Percentiles rank a stretch among this genome's conserved stretches.
Conservation (phyloP, 2,797 vertebrate genomes). For the Merluccius polli region DNA sequence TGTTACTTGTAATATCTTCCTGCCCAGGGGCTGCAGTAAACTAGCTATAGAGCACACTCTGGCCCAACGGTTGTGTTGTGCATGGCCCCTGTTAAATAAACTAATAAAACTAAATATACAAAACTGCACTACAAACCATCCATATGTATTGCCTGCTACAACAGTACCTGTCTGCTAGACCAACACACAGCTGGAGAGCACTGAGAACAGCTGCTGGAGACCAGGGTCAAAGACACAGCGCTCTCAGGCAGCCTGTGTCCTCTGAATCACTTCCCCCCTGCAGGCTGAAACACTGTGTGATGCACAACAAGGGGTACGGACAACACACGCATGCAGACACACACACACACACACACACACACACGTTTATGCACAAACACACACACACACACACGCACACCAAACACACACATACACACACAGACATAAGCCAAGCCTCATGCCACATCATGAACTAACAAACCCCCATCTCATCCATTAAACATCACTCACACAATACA, state of each 20-base stretch:
- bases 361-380: constrained; percentile 10
- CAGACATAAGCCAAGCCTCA: not conserved
- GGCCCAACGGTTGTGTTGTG: too few relatives aligned
- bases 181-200: constrained; percentile 51
- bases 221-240: constrained; percentile 58
- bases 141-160: constrained; percentile 32
- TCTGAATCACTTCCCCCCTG: constrained; percentile 59
- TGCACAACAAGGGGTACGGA: constrained; percentile 14
- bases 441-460: constrained; percentile 27
- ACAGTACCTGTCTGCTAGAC: constrained; percentile 21
- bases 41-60: too few relatives aligned
- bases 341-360: constrained; percentile 8
- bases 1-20: too few relatives aligned
- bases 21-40: too few relatives aligned
- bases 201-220: constrained; percentile 56
- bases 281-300: constrained; percentile 48
- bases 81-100: too few relatives aligned
- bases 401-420: not conserved
- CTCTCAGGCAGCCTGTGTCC: constrained; percentile 54
- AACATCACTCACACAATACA: constrained; percentile 36
- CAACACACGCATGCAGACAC: constrained; percentile 19
- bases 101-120: too few relatives aligned
- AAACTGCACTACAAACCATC: constrained; percentile 29
- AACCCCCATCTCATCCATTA: constrained; percentile 42
- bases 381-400: constrained; percentile 6